Base-by-base conservation (phyloP, 2,797 vertebrate species). In the Protonibea diacanthus region DNA sequence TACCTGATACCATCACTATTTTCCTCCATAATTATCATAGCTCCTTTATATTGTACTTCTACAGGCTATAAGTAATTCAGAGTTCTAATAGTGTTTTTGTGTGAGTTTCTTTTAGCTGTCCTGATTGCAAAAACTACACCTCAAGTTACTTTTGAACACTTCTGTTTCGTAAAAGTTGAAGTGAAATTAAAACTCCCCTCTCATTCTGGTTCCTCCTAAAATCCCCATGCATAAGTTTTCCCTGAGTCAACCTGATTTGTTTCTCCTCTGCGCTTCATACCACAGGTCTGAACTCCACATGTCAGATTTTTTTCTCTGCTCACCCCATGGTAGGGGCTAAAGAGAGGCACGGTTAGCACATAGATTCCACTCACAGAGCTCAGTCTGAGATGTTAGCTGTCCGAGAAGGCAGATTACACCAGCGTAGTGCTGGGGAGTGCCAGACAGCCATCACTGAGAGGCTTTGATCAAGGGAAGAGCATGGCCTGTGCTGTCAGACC, bases 391-490 rank as follows among this genome's bases (percentile, higher is more conserved):
- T 92, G 91, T 93, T 94, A 91, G 93, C 93, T 93, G 92, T 94
- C 92, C 92, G 93, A 95, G 93, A 80, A 92, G 91, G 91, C 92
- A 95, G 95, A 95, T 96, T 95, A 95, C 93, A 93, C 90, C 83
- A 64, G 88, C 81, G 85, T 83, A 92, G 91, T 91, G 83, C 89
- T 67, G 81, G 75, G 79, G 86, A 92, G 87, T 90, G 89, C 91
- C 91, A 94, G 93, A 90, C 94, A 93, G 93, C 92, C 93, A 93
- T 94, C 93, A 94, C 89, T 71, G 91, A 89, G 86, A 71, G n/a
- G 89, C 95, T 96, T 96, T 96, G 95, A 96, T 96, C 95, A 95
- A 87, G 87, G 59, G 89, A 86, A 89, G 93, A 93, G 94, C 94
- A 91, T 93, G 94, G 92, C 91, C 92, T 82, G 86, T 82, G 89